phyloP scores from a whole-genome alignment of 2,888 invertebrate species.

The Heteromyza rotundicornis region DNA sequence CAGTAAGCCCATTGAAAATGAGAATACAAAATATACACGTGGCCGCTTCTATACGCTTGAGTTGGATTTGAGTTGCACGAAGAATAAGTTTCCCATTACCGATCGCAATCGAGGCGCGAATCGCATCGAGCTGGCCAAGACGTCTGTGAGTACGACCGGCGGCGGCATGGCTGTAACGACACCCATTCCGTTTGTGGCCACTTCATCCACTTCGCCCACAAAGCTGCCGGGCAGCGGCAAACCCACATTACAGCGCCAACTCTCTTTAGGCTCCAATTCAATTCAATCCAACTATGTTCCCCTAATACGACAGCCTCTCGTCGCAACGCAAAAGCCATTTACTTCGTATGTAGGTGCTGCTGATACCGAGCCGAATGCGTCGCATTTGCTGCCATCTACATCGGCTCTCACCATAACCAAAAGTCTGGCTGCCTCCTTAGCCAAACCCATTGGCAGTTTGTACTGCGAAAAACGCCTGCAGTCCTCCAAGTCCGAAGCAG shows the following conservation, averaged over 20 bases:
- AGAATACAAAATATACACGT: constrained; percentile 53
- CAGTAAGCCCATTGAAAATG: constrained; percentile 44
- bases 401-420: constrained; percentile 46
- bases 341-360: not conserved
- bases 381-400: not conserved
- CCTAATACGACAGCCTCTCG: constrained; percentile 13
- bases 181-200: constrained; percentile 9
- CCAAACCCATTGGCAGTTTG: constrained; percentile 57
- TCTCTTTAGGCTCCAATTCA: not conserved
- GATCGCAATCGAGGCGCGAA: constrained; percentile 45
- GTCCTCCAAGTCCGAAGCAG: constrained; percentile 59
- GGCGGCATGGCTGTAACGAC: constrained; percentile 27
- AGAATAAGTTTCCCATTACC: constrained; percentile 68
- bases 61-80: constrained; percentile 66
- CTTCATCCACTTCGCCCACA: constrained; percentile 13
- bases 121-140: constrained; percentile 5
- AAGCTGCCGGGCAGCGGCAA: not conserved
- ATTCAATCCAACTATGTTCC: not conserved
- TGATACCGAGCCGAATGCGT: constrained; percentile 12
- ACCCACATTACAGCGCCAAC: constrained; percentile 1
- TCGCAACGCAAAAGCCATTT: too few relatives aligned
- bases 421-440: constrained; percentile 56
- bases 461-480: constrained; percentile 62
- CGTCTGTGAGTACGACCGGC: constrained; percentile 12
- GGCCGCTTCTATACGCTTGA: constrained; percentile 61